Evolutionary conservation across 2,888 invertebrate genomes (phyloP).

Genomic region (Pandemis heparana): DNA sequence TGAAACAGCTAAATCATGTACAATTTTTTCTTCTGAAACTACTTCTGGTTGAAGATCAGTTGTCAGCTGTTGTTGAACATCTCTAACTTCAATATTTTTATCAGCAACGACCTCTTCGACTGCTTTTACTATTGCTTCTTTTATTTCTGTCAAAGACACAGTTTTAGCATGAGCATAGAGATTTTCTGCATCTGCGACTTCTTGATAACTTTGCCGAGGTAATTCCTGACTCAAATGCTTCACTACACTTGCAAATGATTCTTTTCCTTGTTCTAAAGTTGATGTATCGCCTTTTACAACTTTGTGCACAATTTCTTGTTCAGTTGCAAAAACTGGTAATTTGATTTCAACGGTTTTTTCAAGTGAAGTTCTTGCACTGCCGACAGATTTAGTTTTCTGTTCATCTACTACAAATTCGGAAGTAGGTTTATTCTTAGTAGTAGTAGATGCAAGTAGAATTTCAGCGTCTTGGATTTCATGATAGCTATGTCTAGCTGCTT

Average conservation of each 20-base stretch:
- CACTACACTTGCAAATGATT: background rate
- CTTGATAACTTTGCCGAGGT: conserved; percentile 59
- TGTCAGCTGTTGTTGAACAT: background rate
- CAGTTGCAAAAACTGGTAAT: background rate
- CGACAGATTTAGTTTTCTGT: background rate
- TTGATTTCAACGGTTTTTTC: background rate
- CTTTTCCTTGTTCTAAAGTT: background rate
- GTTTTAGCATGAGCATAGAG: conserved; percentile 46
- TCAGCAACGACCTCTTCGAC: background rate
- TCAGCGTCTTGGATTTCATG: conserved; percentile 50
- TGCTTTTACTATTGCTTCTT: background rate
- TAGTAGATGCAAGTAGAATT: conserved; percentile 21
- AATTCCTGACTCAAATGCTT: conserved; percentile 49
- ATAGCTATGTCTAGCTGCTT: conserved; percentile 48
- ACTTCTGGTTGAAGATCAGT: background rate
- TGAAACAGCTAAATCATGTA: background rate
- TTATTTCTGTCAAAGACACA: background rate
- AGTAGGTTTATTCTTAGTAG: background rate
- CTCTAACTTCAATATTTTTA: background rate
- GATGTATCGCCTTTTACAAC: background rate
- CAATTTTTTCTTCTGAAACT: background rate
- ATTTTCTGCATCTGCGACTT: conserved; percentile 63
- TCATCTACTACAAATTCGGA: background rate
- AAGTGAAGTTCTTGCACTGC: background rate
- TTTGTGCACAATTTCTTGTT: background rate